Percentiles rank a stretch among this genome's conserved stretches.
phyloP scores from a whole-genome alignment of 1,140 invertebrate genomes.

The Tyrophagus putrescentiae region DNA sequence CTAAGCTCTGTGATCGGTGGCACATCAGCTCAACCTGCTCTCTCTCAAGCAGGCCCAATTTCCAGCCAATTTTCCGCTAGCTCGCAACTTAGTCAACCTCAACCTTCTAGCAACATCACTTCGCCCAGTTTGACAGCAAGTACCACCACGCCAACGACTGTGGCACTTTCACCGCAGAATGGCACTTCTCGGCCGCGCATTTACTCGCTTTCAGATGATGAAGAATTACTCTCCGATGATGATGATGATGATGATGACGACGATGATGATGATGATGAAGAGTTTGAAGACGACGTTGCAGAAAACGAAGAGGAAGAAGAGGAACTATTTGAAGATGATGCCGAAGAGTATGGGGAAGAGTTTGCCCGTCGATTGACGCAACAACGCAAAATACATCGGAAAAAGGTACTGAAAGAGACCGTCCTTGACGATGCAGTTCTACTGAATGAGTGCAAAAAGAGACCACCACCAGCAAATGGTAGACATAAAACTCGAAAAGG shows the following conservation, averaged over 20 bases:
- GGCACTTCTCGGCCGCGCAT: not conserved
- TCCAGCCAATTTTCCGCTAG: not conserved
- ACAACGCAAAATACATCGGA: not conserved
- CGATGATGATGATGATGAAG: constrained; percentile 15
- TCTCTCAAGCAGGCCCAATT: not conserved
- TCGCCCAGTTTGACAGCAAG: constrained; percentile 4
- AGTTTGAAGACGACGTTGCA: not conserved
- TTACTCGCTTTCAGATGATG: constrained; percentile 12
- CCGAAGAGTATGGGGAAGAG: not conserved
- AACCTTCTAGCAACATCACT: not conserved
- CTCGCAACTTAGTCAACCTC: constrained; percentile 2
- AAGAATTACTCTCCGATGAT: not conserved
- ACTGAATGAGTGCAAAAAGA: too few species aligned
- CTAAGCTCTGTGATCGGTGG: too few species aligned
- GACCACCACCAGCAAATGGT: too few species aligned
- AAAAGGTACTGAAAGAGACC: too few species aligned
- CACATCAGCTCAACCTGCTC: not conserved
- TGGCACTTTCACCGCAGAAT: not conserved
- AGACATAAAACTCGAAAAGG: too few species aligned
- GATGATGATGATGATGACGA: constrained; percentile 13
- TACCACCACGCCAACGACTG: not conserved
- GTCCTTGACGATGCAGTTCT: too few species aligned
- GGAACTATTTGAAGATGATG: too few species aligned
- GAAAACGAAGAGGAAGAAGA: not conserved
- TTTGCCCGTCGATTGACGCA: not conserved